Base-by-base conservation (phyloP, 2,888 invertebrate species). In the Branchipolynoe longqiensis region DNA sequence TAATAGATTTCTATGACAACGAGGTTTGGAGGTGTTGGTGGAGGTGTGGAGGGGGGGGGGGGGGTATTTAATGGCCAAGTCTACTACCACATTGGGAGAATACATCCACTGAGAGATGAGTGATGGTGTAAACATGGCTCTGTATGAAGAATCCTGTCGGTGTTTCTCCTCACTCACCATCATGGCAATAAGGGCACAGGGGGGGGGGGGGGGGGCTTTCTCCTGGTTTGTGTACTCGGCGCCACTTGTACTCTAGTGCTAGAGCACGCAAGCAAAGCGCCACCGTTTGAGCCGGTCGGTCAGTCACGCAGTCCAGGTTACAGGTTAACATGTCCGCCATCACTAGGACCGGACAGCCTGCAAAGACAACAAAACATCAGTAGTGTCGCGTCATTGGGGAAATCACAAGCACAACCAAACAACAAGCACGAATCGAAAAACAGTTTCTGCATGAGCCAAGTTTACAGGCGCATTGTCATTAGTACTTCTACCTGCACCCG, bases 261-360 rank as follows among this genome's bases (percentile, higher is more conserved):
- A 48, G 69, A 69, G 36, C 22, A 33, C 18, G 38, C 38, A 31
- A n/a, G 69, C 18, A 33, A 22, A n/a, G n/a, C n/a, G n/a, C n/a
- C n/a, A n/a, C n/a, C n/a, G n/a, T n/a, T 38, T 69, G 69, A 69
- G 69, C 69, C 3, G 69, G 3, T 38, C 1, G 22, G 38, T 69
- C 33, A 36, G 18, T 69, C 69, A 69, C 36, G 38, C 69, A 1
- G 31, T 31, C 31, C 31, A 31, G 3, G 1, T 25, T 31, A 62
- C 31, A 31, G 25, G 31, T 1, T 62, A 31, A 14, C 62, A 12
- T 48, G n/a, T n/a, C 25, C 33, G 22, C 38, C 69, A 69, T 38
- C 69, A 69, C 69, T 69, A 69, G 69, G 69, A 69, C 12, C 69
- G 69, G 69, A n/a, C 69, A 22, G 69, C 69, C 69, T 69, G 69